Percentiles rank a stretch among this genome's conserved stretches.
Conservation (phyloP, 2,888 invertebrate genomes). For the Folsomia manolachei region DNA sequence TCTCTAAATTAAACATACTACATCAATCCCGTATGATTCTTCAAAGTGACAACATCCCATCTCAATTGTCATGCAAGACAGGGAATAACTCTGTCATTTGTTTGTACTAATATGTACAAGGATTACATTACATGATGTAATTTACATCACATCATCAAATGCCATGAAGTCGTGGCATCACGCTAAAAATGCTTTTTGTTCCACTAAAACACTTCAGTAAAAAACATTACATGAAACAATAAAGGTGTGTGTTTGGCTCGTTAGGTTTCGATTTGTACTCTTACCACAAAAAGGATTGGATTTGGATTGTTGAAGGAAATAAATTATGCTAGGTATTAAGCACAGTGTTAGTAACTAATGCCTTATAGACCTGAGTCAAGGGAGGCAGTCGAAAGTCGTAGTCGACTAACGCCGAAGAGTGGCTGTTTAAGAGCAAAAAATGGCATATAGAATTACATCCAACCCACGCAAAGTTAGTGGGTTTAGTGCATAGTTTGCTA, state of each 20-base stretch:
- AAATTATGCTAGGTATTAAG: not conserved
- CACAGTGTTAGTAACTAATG: no score
- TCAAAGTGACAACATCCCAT: no score
- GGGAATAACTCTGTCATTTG: no score
- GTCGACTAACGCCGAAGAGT: not conserved
- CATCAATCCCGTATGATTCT: no score
- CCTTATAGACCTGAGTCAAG: not conserved
- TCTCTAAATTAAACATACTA: no score
- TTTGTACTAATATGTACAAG: no score
- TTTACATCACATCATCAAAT: not conserved
- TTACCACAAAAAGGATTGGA: no score
- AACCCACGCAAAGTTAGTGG: not conserved
- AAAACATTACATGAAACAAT: not conserved
- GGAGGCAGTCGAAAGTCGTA: not conserved
- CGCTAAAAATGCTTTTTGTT: no score
- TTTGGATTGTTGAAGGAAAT: not conserved
- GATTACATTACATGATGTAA: no score
- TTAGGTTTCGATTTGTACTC: no score
- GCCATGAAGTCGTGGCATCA: no score
- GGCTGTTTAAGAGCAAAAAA: not conserved
- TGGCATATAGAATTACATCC: not conserved
- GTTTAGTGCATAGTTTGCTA: not conserved
- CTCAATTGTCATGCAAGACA: no score
- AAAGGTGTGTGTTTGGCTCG: not conserved
- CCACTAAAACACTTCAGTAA: not conserved